Conservation (phyloP, 2,113 vertebrate species). For the Bubalus kerabau region DNA sequence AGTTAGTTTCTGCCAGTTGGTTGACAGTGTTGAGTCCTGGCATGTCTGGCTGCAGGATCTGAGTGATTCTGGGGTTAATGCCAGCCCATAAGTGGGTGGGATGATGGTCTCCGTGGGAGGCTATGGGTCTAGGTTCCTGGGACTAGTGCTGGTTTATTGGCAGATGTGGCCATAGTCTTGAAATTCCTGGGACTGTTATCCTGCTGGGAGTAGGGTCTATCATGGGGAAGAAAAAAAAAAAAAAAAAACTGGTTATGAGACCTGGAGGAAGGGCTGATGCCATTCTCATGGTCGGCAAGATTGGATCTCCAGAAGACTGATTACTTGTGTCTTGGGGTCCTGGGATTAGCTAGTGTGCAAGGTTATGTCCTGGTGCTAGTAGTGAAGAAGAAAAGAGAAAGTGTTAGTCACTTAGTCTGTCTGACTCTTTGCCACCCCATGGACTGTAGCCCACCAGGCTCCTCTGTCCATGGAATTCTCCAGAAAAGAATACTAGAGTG, state of each 20-base stretch:
- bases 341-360: not conserved
- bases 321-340: not conserved
- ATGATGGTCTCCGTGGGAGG: fast-evolving
- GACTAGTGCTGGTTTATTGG: not conserved
- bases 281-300: not conserved
- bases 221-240: not conserved
- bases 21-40: not conserved
- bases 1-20: not conserved
- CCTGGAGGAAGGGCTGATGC: not conserved
- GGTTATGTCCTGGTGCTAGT: not conserved
- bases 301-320: not conserved
- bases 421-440: not conserved
- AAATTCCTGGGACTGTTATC: not conserved
- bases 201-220: not conserved
- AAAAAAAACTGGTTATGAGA: not conserved
- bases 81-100: not conserved
- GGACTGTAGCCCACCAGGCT: not conserved
- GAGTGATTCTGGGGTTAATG: not conserved
- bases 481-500: not conserved
- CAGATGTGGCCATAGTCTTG: not conserved
- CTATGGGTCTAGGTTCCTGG: not conserved
- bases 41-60: not conserved
- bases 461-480: not conserved
- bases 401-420: not conserved
- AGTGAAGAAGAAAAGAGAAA: not conserved